phyloP scores from a whole-genome alignment of 2,113 vertebrate species.

The Phocoena phocoena region DNA sequence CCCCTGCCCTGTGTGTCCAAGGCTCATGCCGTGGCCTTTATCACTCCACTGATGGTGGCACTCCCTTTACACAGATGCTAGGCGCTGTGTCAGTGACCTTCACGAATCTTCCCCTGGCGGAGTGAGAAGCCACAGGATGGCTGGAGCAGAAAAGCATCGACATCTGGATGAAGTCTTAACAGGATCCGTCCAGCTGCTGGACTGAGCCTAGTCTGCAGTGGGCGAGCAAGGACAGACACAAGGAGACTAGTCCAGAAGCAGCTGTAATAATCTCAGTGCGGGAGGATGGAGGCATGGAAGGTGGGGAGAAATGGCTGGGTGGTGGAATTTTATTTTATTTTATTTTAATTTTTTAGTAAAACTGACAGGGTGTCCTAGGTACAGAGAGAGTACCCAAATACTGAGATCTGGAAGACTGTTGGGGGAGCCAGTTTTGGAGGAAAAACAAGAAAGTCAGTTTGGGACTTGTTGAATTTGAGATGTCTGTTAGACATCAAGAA shows the following conservation, averaged over 20 bases:
- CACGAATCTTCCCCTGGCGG: rapidly evolving
- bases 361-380: neutral
- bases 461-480: neutral
- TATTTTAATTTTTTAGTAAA: neutral
- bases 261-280: rapidly evolving
- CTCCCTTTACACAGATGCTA: neutral
- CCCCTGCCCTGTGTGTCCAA: neutral
- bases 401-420: neutral
- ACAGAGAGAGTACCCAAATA: neutral
- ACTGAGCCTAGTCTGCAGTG: rapidly evolving
- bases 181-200: neutral
- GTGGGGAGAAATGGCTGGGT: neutral
- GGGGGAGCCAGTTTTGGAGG: neutral
- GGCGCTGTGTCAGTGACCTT: rapidly evolving
- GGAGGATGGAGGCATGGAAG: rapidly evolving
- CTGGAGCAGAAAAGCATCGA: neutral
- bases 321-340: neutral
- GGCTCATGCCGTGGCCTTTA: neutral
- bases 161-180: neutral
- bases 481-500: too few relatives aligned
- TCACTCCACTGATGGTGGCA: neutral
- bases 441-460: neutral
- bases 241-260: neutral
- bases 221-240: rapidly evolving
- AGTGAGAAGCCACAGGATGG: neutral